Evolutionary conservation across 2,113 vertebrate genomes (phyloP).

Genomic region (Gnathonemus longibarbis): DNA sequence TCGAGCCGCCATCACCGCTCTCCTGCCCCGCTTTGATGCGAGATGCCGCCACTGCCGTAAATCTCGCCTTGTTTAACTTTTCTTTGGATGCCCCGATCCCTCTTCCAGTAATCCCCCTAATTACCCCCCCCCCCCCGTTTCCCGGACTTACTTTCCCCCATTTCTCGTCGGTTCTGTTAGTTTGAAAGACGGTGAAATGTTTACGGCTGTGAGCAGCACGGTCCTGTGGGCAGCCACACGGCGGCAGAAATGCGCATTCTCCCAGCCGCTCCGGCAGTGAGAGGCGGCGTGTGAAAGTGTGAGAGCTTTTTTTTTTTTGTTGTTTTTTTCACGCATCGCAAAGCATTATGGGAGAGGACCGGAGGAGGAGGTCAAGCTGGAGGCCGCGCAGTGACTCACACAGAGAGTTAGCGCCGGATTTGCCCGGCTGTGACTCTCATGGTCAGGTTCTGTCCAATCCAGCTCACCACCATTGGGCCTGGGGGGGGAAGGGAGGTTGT

Average conservation of each 20-base stretch:
- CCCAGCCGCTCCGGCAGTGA: neutral
- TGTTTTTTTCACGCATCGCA: neutral
- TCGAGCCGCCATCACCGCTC: conserved; percentile 39
- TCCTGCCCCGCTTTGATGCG: conserved; percentile 52
- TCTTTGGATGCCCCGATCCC: conserved; percentile 60
- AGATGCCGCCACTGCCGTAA: conserved; percentile 47
- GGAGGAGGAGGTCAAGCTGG: conserved; percentile 11
- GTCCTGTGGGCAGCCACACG: neutral
- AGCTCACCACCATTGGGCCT: neutral
- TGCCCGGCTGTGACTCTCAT: neutral
- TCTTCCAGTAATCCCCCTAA: conserved; percentile 62
- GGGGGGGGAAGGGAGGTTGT: neutral
- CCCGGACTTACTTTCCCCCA: neutral
- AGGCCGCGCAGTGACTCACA: neutral
- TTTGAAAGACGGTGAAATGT: neutral
- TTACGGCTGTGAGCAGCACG: neutral
- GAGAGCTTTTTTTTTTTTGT: neutral
- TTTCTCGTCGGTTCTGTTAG: neutral
- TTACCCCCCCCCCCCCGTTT: neutral
- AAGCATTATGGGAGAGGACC: neutral
- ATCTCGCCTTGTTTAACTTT: conserved; percentile 60
- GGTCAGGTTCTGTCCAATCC: neutral
- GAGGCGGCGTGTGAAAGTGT: conserved; percentile 1
- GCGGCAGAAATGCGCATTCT: neutral
- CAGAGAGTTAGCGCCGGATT: neutral